Evolutionary conservation across 1,140 invertebrate genomes (phyloP).

Genomic region (Steinernema khuongi): DNA sequence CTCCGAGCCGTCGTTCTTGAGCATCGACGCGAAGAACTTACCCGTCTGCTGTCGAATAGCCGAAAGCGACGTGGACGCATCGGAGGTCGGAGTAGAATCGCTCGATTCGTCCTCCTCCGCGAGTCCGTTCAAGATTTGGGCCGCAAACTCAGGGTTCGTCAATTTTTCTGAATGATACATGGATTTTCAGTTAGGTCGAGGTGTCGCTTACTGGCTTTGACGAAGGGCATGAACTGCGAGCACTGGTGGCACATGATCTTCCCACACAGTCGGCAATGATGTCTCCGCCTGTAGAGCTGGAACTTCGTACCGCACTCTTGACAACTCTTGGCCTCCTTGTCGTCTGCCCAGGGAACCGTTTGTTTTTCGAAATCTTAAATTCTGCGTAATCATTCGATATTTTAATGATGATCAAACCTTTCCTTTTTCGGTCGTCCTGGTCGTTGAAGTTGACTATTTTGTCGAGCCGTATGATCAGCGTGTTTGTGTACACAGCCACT

Average conservation of each 20-base stretch:
- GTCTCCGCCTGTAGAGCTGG: constrained; percentile 77
- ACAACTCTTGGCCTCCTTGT: constrained; percentile 79
- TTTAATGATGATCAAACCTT: constrained; percentile 64
- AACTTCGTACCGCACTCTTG: constrained; percentile 83
- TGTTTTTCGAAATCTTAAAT: constrained; percentile 69
- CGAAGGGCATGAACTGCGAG: constrained; percentile 77
- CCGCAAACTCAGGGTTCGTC: constrained; percentile 62
- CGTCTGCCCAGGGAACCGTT: constrained; percentile 86
- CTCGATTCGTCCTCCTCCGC: constrained; percentile 12
- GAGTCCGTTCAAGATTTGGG: constrained; percentile 21
- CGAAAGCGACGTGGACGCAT: constrained; percentile 18
- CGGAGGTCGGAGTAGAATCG: constrained; percentile 37
- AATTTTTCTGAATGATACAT: constrained; percentile 64
- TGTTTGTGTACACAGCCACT: constrained; percentile 88
- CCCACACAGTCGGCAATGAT: constrained; percentile 92
- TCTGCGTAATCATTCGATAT: constrained; percentile 20
- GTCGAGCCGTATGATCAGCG: constrained; percentile 83
- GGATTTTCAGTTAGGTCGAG: constrained; percentile 1
- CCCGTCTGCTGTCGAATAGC: not conserved
- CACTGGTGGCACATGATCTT: constrained; percentile 89
- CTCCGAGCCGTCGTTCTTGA: constrained; percentile 38
- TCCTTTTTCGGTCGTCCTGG: constrained; percentile 72
- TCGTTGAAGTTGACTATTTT: constrained; percentile 79
- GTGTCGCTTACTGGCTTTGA: constrained; percentile 72
- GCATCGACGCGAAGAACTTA: constrained; percentile 24